These are phyloP conservation scores for Anolis carolinensis DNA, from an alignment of 2,113 vertebrate genomes.

Conservation along the genomic window DNA sequence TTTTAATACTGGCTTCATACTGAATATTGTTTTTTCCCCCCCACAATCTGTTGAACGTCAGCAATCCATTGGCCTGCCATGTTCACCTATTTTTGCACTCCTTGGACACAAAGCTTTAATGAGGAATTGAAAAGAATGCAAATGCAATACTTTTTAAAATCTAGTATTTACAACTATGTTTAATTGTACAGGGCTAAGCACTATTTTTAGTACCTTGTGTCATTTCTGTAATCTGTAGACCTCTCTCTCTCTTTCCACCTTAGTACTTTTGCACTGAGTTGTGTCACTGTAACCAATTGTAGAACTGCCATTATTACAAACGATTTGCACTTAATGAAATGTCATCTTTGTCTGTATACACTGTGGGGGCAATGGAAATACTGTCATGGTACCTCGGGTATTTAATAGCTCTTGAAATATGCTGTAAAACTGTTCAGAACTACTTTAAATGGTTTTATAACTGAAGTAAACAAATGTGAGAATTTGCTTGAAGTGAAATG, in stretches of 20 bases:
- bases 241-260: constrained; percentile 11
- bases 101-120: constrained; percentile 75
- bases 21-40: constrained; percentile 63
- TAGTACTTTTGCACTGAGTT: constrained; percentile 71
- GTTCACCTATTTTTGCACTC: constrained; percentile 70
- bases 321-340: constrained; percentile 60
- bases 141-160: constrained; percentile 75
- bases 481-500: constrained; percentile 75
- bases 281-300: constrained; percentile 70
- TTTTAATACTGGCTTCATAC: constrained; percentile 57
- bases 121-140: constrained; percentile 61
- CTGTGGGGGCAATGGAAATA: constrained; percentile 56
- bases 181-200: constrained; percentile 70
- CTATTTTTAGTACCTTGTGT: constrained; percentile 66
- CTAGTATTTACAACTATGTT: constrained; percentile 68
- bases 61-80: constrained; percentile 50
- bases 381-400: constrained; percentile 62
- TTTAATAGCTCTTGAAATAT: constrained; percentile 60
- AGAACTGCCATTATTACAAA: constrained; percentile 68
- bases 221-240: constrained; percentile 36
- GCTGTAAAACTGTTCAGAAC: constrained; percentile 64
- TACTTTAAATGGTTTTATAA: constrained; percentile 65
- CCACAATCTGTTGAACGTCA: constrained; percentile 50
- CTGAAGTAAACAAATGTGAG: constrained; percentile 58
- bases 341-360: constrained; percentile 46